phyloP scores from a whole-genome alignment of 2,797 vertebrate species.

The Lindbergichthys nudifrons region DNA sequence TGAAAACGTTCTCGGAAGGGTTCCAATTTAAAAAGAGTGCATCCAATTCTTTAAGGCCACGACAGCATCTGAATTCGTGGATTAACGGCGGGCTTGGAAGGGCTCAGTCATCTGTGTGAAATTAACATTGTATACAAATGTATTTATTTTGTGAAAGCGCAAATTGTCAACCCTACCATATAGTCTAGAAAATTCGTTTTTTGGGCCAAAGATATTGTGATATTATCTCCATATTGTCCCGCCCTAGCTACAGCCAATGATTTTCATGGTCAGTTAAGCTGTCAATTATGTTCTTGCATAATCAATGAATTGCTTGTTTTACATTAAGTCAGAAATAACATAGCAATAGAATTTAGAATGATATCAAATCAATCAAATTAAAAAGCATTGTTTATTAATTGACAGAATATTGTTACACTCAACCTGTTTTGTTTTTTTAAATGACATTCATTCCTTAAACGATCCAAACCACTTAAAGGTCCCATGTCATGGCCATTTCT shows the following conservation, averaged over 20 bases:
- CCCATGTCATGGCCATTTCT: too few species aligned
- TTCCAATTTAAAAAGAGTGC: slow-evolving; percentile 27
- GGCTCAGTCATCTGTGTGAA: background rate
- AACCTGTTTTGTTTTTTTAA: slow-evolving; percentile 3
- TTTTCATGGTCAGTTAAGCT: background rate
- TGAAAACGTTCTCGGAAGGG: slow-evolving; percentile 31
- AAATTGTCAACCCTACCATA: too few species aligned
- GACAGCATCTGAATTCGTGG: slow-evolving; percentile 4
- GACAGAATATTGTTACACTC: too few species aligned
- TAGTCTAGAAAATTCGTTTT: too few species aligned
- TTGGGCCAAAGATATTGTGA: too few species aligned
- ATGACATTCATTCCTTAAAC: slow-evolving; percentile 9
- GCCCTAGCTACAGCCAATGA: too few species aligned
- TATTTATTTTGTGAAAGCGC: too few species aligned
- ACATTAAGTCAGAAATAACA: background rate
- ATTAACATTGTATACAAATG: too few species aligned
- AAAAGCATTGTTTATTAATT: background rate
- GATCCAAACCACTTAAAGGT: background rate
- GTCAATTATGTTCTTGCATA: background rate
- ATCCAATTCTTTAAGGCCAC: background rate
- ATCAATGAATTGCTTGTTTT: background rate
- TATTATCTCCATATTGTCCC: too few species aligned
- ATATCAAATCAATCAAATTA: background rate
- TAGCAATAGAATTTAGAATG: background rate
- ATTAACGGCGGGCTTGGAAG: slow-evolving; percentile 7